Percentiles rank a stretch among this genome's conserved stretches.
Conservation (phyloP, 2,888 invertebrate species). For the Ornithoptera alexandrae region DNA sequence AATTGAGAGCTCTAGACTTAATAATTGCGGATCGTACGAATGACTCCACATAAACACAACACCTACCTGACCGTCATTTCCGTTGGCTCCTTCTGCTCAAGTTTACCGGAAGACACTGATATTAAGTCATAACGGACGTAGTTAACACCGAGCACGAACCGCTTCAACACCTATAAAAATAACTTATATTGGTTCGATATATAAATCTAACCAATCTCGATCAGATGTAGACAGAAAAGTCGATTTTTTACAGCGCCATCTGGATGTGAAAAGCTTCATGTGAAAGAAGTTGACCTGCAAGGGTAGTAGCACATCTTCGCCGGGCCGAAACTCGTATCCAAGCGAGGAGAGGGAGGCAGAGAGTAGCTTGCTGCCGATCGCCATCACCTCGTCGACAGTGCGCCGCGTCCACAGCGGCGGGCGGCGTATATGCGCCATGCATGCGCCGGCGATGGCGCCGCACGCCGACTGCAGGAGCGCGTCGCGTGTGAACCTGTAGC, state of each 20-base stretch:
- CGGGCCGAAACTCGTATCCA: conserved; percentile 77
- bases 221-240: no score
- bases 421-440: conserved; percentile 80
- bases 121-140: conserved; percentile 70
- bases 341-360: conserved; percentile 70
- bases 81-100: conserved; percentile 68
- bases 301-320: conserved; percentile 77
- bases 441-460: conserved; percentile 77
- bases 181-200: neutral
- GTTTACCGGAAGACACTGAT: conserved; percentile 64
- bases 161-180: conserved; percentile 54
- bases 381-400: conserved; percentile 76
- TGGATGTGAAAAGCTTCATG: no score
- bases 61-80: conserved; percentile 64
- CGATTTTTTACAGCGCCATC: no score
- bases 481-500: conserved; percentile 70
- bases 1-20: no score
- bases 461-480: conserved; percentile 76
- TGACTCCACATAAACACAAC: neutral
- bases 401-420: conserved; percentile 80
- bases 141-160: conserved; percentile 67
- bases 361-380: conserved; percentile 74
- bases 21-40: neutral
- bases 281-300: conserved; percentile 49
- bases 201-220: neutral